Base-by-base conservation (phyloP, 2,888 invertebrate genomes). In the Drosophila nigritarsus region DNA sequence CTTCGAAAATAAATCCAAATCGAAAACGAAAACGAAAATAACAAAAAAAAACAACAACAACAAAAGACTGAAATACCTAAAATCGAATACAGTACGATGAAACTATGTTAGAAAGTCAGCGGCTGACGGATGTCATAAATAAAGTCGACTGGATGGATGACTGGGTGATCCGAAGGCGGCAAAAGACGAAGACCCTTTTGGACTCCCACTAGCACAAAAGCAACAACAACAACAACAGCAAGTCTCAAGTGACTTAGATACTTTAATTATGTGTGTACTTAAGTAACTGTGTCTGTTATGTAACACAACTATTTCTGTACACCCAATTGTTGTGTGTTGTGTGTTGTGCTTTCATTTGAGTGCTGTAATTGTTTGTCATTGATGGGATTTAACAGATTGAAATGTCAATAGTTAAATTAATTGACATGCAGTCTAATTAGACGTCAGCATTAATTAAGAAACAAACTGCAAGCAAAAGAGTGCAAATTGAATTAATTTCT, bases 71-170 rank as follows among this genome's bases (percentile, higher is more conserved):
- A 63, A 63, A 45, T n/a, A 48, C 40, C 53, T 13, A 63, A 65
- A 59, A 60, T 29, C 55, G 49, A 62, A 42, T 20, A 60, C 42
- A 34, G 40, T 36, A 51, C 36, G 51, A 53, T 54, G 42, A 75
- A 74, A 74, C 75, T 78, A 58, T 75, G 79, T 78, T 81, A 78
- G 81, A 80, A 80, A 80, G 80, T 78, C 81, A 75, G 45, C 42
- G 51, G 38, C 66, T 73, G 78, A 78, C 81, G 80, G 80, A 80
- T 81, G 78, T 68, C 81, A 78, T 80, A 80, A 81, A 80, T 65
- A 71, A 15, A 56, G 30, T 53, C 42, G 40, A 29, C 65, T 63
- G 66, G 50, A 20, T 63, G 63, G 50, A 20, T 55, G 53, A 38
- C 69, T 49, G 36, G 18, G 13, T 48, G 29, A 65, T 38, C 45